Percentiles rank a stretch among this genome's conserved stretches.
Conservation (phyloP, 2,797 vertebrate species). For the Rhabdomys pumilio region DNA sequence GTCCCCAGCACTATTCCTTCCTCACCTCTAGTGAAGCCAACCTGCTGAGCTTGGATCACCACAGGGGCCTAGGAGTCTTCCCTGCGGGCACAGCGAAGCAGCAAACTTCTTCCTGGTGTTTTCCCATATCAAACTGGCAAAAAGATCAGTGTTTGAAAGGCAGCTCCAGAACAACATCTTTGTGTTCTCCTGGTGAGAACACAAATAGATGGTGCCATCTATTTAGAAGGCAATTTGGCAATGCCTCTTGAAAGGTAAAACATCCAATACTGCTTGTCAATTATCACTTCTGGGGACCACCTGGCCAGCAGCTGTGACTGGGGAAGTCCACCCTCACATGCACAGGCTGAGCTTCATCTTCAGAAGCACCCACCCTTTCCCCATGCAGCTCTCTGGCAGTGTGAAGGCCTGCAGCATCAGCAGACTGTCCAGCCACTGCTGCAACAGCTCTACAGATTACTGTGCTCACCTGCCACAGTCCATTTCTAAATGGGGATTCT, state of each 20-base stretch:
- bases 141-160: neutral
- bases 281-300: neutral
- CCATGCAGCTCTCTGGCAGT: neutral
- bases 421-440: neutral
- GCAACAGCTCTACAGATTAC: neutral
- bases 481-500: neutral
- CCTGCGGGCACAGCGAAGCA: neutral
- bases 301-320: neutral
- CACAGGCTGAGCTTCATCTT: neutral
- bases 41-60: neutral
- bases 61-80: neutral
- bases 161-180: neutral
- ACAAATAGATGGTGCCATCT: neutral
- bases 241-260: slow-evolving; percentile 50
- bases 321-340: neutral
- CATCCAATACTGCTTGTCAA: neutral
- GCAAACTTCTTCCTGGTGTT: neutral
- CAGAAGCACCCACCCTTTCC: neutral
- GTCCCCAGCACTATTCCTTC: neutral
- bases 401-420: neutral
- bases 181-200: slow-evolving; percentile 5
- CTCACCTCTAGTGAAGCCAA: neutral
- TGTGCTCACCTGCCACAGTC: neutral
- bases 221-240: slow-evolving; percentile 50
- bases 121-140: neutral